phyloP scores from a whole-genome alignment of 2,113 vertebrate genomes.

The Strigops habroptila region DNA sequence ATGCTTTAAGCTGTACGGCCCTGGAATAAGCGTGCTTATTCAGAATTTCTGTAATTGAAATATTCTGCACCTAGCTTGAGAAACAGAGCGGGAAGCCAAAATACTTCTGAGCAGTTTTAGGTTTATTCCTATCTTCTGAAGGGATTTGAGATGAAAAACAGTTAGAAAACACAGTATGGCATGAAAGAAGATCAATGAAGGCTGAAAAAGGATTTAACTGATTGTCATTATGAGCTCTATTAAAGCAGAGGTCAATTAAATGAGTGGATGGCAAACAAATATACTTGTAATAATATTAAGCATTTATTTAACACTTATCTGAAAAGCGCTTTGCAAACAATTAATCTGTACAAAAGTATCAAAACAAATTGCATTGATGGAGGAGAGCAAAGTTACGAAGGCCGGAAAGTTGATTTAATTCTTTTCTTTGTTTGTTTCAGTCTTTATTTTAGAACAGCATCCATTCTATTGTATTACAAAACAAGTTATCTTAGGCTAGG shows the following conservation, averaged over 20 bases:
- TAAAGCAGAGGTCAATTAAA: conserved; percentile 7
- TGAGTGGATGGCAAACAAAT: background rate
- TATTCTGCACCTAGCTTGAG: background rate
- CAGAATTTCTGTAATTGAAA: background rate
- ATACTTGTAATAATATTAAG: background rate
- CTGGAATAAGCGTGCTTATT: background rate
- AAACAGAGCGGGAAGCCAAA: background rate
- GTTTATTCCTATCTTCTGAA: background rate
- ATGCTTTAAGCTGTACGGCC: background rate
- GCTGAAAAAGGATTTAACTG: background rate
- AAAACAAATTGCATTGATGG: background rate
- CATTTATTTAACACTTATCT: background rate
- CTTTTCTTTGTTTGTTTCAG: background rate
- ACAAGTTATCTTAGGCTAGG: background rate
- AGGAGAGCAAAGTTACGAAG: background rate
- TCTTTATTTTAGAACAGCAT: background rate
- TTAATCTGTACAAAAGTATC: background rate
- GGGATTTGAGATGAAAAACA: background rate
- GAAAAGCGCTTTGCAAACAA: conserved; percentile 6
- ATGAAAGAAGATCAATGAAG: conserved; percentile 1
- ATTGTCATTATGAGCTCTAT: background rate
- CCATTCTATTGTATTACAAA: background rate
- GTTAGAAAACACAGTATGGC: background rate
- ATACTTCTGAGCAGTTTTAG: background rate
- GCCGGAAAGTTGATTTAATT: background rate